These are phyloP conservation scores for Tetraneura akinire DNA, from an alignment of 1,140 invertebrate genomes.

Conservation along the genomic window DNA sequence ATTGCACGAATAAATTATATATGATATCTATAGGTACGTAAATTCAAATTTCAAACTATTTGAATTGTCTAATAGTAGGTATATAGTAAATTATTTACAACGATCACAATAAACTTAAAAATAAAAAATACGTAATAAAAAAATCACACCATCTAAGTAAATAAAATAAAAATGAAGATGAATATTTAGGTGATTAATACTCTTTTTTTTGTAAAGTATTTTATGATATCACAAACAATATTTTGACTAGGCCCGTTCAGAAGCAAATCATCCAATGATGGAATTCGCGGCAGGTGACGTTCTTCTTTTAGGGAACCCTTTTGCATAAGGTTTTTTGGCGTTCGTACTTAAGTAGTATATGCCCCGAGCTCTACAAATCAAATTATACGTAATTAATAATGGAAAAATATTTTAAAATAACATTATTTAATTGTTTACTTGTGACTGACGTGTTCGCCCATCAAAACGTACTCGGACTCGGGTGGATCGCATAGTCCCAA, in stretches of 20 bases:
- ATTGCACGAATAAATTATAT: too few relatives aligned
- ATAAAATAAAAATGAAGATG: too few relatives aligned
- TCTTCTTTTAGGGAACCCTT: conserved; percentile 70
- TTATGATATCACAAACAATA: too few relatives aligned
- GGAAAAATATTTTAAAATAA: neutral
- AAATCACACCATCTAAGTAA: too few relatives aligned
- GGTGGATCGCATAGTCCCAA: conserved; percentile 78
- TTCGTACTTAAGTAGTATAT: conserved; percentile 84
- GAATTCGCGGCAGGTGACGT: neutral
- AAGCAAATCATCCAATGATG: neutral
- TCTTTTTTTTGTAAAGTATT: too few relatives aligned
- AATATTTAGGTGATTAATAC: too few relatives aligned
- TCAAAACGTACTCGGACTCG: conserved; percentile 75
- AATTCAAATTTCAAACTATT: too few relatives aligned
- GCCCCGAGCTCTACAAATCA: conserved; percentile 70
- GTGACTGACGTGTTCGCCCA: conserved; percentile 77
- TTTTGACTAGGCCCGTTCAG: conserved; percentile 10
- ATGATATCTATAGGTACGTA: too few relatives aligned
- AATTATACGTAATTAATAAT: neutral
- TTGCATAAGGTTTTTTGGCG: conserved; percentile 77
- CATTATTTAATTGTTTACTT: conserved; percentile 68
- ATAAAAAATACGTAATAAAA: too few relatives aligned
- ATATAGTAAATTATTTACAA: too few relatives aligned
- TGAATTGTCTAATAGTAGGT: too few relatives aligned
- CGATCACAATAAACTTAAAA: too few relatives aligned